Percentiles rank a stretch among this genome's conserved stretches.
Evolutionary conservation across 35 echinoderm and acorn worm species (phyloP).

Genomic region (Heliocidaris tuberculata): DNA sequence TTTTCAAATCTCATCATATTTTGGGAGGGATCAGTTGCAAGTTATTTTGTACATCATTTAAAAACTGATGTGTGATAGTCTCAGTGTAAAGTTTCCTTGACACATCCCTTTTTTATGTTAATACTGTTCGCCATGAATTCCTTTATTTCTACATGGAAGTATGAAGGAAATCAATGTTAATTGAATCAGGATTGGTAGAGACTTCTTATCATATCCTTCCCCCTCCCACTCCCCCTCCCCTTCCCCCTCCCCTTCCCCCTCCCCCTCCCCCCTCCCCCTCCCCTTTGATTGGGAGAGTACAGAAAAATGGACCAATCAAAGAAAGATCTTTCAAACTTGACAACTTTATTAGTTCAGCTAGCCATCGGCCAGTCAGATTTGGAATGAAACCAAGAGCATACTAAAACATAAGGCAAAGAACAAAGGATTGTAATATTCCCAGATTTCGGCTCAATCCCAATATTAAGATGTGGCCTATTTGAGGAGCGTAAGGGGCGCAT

Average conservation of each 20-base stretch:
- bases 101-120: too few relatives aligned
- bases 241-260: neutral
- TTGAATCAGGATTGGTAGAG: too few relatives aligned
- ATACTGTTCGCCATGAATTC: too few relatives aligned
- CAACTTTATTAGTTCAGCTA: conserved; percentile 3
- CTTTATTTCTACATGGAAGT: too few relatives aligned
- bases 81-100: too few relatives aligned
- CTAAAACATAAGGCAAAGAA: neutral
- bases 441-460: neutral
- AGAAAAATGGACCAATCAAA: neutral
- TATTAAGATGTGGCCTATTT: neutral
- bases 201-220: too few relatives aligned
- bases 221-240: neutral
- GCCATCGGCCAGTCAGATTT: neutral
- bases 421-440: neutral
- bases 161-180: too few relatives aligned
- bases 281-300: neutral
- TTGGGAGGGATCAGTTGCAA: too few relatives aligned
- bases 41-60: too few relatives aligned
- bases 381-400: neutral
- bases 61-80: too few relatives aligned
- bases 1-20: too few relatives aligned
- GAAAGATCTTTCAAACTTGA: neutral
- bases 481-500: neutral
- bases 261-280: neutral